Conservation (phyloP, 2,113 vertebrate species). For the Psilopsiagon aymara region DNA sequence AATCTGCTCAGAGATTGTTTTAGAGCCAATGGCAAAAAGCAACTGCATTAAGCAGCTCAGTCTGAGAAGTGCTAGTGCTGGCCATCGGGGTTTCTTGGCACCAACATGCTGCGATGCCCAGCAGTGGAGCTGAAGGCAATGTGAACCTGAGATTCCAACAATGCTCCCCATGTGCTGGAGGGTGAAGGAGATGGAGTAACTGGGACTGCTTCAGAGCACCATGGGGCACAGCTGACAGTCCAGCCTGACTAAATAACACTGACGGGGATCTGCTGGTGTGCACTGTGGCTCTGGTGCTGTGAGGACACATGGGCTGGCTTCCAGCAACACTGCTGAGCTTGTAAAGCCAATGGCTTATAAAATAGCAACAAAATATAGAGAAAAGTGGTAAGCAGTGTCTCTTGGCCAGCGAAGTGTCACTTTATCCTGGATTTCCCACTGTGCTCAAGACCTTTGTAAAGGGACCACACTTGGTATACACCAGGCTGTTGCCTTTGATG, state of each 20-base stretch:
- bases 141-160: not conserved
- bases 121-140: not conserved
- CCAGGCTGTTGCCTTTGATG: not conserved
- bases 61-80: not conserved
- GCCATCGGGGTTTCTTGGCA: not conserved
- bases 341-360: not conserved
- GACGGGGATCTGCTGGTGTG: not conserved
- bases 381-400: not conserved
- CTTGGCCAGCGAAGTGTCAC: not conserved
- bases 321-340: not conserved
- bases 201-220: not conserved
- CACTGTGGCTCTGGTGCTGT: not conserved
- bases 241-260: not conserved
- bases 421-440: not conserved
- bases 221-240: not conserved
- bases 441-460: not conserved
- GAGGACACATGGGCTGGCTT: not conserved
- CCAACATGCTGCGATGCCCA: rapidly evolving
- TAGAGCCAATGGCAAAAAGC: not conserved
- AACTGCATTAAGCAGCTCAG: not conserved
- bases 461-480: rapidly evolving
- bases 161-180: not conserved
- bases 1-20: not conserved
- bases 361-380: not conserved
- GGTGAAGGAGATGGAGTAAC: not conserved